These are phyloP conservation scores for Venusia cambrica DNA, from an alignment of 2,888 invertebrate genomes.

Conservation along the genomic window DNA sequence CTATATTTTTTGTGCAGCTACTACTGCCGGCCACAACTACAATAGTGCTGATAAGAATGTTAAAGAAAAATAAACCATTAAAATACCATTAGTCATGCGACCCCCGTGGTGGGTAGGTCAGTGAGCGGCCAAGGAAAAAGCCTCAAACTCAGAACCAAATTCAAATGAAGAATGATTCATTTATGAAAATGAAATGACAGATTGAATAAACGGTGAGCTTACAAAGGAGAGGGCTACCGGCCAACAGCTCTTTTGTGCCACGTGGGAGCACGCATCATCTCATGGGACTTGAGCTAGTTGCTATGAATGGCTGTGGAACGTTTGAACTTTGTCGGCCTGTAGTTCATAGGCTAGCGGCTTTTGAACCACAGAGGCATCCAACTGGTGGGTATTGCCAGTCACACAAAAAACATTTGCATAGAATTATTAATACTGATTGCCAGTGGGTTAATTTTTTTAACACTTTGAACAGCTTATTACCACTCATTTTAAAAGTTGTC, in stretches of 20 bases:
- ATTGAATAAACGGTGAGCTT: constrained; percentile 68
- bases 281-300: constrained; percentile 32
- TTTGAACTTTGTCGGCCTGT: constrained; percentile 26
- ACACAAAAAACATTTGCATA: too few relatives aligned
- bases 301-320: constrained; percentile 19
- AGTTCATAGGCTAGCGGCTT: not conserved
- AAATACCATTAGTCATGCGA: constrained; percentile 76
- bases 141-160: constrained; percentile 65
- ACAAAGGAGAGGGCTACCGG: constrained; percentile 67
- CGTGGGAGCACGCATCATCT: constrained; percentile 50
- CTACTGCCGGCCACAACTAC: constrained; percentile 44
- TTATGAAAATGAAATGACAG: constrained; percentile 80
- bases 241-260: constrained; percentile 53
- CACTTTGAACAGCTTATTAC: too few relatives aligned
- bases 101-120: constrained; percentile 77
- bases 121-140: constrained; percentile 63
- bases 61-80: constrained; percentile 80
- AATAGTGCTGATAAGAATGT: constrained; percentile 74
- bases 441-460: too few relatives aligned
- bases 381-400: too few relatives aligned
- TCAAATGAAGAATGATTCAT: constrained; percentile 79
- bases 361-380: not conserved
- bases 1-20: constrained; percentile 25
- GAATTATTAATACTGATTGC: too few relatives aligned
- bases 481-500: too few relatives aligned